Conservation (phyloP, 2,113 vertebrate genomes). For the Nyctibius bracteatus region DNA sequence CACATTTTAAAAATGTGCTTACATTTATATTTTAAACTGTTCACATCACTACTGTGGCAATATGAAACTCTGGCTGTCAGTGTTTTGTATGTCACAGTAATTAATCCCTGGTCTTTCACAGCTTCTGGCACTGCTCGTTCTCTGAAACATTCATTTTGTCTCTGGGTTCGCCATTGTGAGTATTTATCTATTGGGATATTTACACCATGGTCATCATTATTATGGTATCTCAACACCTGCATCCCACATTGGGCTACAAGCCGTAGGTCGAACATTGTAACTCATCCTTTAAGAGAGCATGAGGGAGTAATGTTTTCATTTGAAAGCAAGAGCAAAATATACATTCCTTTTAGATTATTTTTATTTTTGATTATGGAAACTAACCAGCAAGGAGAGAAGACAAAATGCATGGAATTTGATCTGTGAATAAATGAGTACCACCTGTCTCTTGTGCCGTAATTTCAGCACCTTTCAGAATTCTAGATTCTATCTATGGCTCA, state of each 20-base stretch:
- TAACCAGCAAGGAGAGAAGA: background rate
- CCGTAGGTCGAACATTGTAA: background rate
- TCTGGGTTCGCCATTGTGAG: background rate
- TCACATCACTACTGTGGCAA: background rate
- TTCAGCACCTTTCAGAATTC: constrained; percentile 38
- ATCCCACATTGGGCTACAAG: background rate
- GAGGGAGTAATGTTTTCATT: background rate
- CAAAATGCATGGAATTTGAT: constrained; percentile 29
- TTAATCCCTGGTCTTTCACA: background rate
- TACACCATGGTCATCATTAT: background rate
- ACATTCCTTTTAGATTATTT: background rate
- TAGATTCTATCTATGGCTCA: constrained; percentile 12
- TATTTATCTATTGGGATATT: background rate
- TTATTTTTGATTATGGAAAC: background rate
- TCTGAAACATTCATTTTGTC: background rate
- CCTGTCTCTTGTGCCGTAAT: constrained; percentile 30
- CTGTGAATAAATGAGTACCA: constrained; percentile 20
- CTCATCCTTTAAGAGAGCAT: background rate
- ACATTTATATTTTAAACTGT: background rate
- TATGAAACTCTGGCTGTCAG: background rate
- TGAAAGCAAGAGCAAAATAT: background rate
- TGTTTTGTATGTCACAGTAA: background rate
- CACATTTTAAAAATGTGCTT: background rate
- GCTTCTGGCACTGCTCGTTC: background rate
- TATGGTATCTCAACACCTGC: background rate